Conservation (phyloP, 2,113 vertebrate species). For the Passer montanus region DNA sequence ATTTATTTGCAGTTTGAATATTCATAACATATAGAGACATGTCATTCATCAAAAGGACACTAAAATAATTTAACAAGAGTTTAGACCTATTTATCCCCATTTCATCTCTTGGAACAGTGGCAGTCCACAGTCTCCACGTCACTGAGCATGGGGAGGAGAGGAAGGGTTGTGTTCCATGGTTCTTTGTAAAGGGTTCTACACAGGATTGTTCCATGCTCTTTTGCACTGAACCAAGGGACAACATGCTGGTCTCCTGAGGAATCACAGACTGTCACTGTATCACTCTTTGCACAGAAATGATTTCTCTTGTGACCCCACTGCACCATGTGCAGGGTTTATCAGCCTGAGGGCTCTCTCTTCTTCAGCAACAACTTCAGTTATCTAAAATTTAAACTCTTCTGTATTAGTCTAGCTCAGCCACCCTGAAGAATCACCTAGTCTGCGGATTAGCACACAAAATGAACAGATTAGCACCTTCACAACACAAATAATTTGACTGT, state of each 20-base stretch:
- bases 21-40: not conserved
- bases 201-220: not conserved
- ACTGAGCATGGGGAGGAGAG: not conserved
- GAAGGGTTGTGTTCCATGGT: not conserved
- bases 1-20: not conserved
- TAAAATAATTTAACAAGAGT: not conserved
- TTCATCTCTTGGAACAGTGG: not conserved
- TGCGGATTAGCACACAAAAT: not conserved
- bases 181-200: not conserved
- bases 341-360: not conserved
- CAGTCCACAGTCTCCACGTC: rapidly evolving
- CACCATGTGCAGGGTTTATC: rapidly evolving
- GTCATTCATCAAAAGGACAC: not conserved
- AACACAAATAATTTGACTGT: not conserved
- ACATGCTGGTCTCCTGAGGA: not conserved
- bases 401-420: not conserved
- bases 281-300: rapidly evolving
- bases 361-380: not conserved
- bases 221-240: not conserved
- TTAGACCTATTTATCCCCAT: not conserved
- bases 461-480: not conserved
- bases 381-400: not conserved
- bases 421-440: not conserved
- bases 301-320: not conserved
- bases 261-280: not conserved